Evolutionary conservation across 2,113 vertebrate species (phyloP).

Genomic region (Notechis scutatus): DNA sequence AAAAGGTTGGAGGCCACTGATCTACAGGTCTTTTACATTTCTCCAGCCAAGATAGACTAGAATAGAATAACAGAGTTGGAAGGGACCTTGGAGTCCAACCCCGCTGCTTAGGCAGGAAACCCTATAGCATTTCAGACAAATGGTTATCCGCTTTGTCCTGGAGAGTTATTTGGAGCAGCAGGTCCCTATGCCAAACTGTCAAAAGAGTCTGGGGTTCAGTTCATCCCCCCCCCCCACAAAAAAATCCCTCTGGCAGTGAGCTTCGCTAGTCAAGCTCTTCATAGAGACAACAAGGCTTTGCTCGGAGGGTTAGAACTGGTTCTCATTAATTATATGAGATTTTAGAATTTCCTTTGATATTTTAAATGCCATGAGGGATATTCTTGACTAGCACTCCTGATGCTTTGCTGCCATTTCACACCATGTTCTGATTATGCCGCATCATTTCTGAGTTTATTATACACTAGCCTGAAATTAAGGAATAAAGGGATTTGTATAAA

Average conservation of each 20-base stretch:
- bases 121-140: too few relatives aligned
- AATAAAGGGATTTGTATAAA: neutral
- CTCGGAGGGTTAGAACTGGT: neutral
- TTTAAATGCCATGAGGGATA: neutral
- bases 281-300: neutral
- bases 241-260: too few relatives aligned
- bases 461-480: neutral
- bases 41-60: neutral
- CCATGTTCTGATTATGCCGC: neutral
- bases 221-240: too few relatives aligned
- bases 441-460: neutral
- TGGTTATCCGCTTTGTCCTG: too few relatives aligned
- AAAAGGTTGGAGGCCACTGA: too few relatives aligned
- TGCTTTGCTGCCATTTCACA: neutral
- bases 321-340: neutral
- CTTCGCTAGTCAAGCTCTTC: neutral
- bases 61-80: too few relatives aligned
- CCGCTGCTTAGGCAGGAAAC: too few relatives aligned
- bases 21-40: neutral
- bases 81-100: too few relatives aligned
- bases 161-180: neutral
- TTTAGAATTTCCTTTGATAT: neutral
- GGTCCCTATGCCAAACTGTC: too few relatives aligned
- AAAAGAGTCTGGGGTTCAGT: neutral
- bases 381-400: too few relatives aligned